Evolutionary conservation across 2,113 vertebrate species (phyloP), one percentile per base, ranked within the genome.

Genomic region (Tachysurus vachellii): DNA sequence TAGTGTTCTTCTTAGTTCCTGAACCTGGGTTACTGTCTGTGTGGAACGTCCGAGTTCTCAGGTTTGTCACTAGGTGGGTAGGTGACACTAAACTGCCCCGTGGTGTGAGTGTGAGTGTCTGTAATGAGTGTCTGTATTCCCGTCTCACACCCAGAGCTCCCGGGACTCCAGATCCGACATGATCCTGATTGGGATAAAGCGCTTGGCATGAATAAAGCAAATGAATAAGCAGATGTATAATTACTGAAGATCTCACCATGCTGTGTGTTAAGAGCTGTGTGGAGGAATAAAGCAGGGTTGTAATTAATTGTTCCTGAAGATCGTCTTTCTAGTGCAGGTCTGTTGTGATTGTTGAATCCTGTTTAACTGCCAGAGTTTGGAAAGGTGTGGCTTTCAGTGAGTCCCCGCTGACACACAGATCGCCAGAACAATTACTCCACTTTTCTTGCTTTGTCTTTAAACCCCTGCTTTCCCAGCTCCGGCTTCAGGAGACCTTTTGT

Each of bases 261-360:
- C 71, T 89, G 91, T 83, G 89, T 91, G 90, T 91, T 91, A 93
- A 91, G 89, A 92, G 92, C 92, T 92, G 93, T 94, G 88, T 91
- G 91, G 90, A 88, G 92, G 92, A 93, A 91, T 92, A 91, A 93
- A 93, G 84, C 88, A 93, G 50, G 89, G 93, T 92, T 92, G 92
- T 94, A 95, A 95, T 93, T 95, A 94, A 95, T 94, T 95, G 94
- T 93, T 95, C 93, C 92, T 92, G 92, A 93, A 95, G 92, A 95
- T 94, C 94, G 91, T 90, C 89, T 70, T 92, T 93, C 92, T 86
- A 89, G 85, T 64, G 91, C 94, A 90, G 85, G 91, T 91, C 91
- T 90, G 79, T 80, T 90, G 91, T 93, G 89, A 92, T 94, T 94
- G 93, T 88, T 90, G 89, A 92, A 91, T 88, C 89, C 86, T 90